Conservation (phyloP, 2,888 invertebrate species). For the Syrista parreyssii region DNA sequence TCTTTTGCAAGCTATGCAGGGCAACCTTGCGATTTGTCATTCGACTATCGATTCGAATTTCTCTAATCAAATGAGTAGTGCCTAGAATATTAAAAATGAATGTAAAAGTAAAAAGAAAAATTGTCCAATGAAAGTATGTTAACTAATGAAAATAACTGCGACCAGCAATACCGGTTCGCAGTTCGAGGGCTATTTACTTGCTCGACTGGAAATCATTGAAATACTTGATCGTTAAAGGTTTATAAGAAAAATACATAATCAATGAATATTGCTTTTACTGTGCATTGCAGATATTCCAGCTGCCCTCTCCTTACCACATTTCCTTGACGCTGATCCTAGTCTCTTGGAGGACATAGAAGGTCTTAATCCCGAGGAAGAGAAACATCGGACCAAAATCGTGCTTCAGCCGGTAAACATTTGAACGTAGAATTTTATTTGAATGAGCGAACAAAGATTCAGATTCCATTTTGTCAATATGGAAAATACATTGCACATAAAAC, state of each 20-base stretch:
- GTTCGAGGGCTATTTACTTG: neutral
- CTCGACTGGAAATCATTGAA: neutral
- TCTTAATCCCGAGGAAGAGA: slow-evolving; percentile 55
- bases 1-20: no score
- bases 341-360: slow-evolving; percentile 58
- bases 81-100: neutral
- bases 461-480: neutral
- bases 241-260: neutral
- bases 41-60: neutral
- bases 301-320: slow-evolving; percentile 65
- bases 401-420: slow-evolving; percentile 59
- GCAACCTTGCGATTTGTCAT: no score
- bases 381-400: slow-evolving; percentile 53
- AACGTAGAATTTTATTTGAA: neutral
- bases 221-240: neutral
- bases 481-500: neutral
- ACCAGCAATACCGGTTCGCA: neutral
- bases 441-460: neutral
- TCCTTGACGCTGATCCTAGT: slow-evolving; percentile 61
- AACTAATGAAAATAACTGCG: neutral
- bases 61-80: neutral
- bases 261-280: neutral
- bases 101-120: neutral
- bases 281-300: slow-evolving; percentile 60
- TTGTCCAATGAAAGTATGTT: neutral